Evolutionary conservation across 2,113 vertebrate species (phyloP), one percentile per base, ranked within the genome.

Genomic region (Saccopteryx leptura): DNA sequence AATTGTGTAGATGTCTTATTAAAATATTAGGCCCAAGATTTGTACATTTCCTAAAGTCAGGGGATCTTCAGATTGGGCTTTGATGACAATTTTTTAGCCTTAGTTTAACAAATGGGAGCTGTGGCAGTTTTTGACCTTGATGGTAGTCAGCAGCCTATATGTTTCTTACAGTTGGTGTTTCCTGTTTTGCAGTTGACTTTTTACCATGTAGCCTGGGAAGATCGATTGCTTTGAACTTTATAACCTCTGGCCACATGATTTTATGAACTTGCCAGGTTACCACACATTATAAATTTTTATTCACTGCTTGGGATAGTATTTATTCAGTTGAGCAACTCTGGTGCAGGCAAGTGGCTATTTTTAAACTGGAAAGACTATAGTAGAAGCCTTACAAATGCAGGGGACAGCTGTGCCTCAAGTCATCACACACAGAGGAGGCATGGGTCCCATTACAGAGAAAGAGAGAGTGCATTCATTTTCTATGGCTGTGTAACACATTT

Each of bases 281-380:
- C 69, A 79, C 19, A 72, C 14, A 76, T 88, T 80, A 76, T 69
- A 15, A 93, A 84, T 1, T 4, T 96, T 96, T 84, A 50, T 68
- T 89, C 28, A 84, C 2, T 61, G 5, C 3, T 50, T 78, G 4
- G 63, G n/a, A n/a, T 50, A 88, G 28, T 74, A 90, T 71, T 82
- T 85, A 39, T 71, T 88, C 92, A 60, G 21, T 10, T 85, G 31
- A 91, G 33, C 2, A 9, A 60, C 54, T 94, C 88, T 84, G 46
- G 56, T 76, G 46, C 11, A 89, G 54, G 23, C 2, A 88, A 88
- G 4, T 24, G 21, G 12, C 79, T 86, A 19, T 80, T 93, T 95
- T 93, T 78, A 81, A 24, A 56, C 68, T 11, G 13, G 48, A 13
- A 89, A 31, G 74, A 86, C 12, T 78, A 28, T 0, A 48, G 12